Conservation (phyloP, 2,113 vertebrate species). For the Sigmodon hispidus region DNA sequence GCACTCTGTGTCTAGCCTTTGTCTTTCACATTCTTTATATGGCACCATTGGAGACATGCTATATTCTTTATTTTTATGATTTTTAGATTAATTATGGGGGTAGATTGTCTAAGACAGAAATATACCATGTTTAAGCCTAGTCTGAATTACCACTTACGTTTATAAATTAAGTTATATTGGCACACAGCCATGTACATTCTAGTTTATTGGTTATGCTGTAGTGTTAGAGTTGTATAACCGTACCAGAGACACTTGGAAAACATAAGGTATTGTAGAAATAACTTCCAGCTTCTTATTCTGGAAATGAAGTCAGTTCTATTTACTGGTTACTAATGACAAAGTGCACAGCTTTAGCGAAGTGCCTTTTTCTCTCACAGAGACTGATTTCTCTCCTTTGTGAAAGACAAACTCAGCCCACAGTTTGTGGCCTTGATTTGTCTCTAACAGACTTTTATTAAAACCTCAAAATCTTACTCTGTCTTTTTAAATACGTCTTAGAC, state of each 20-base stretch:
- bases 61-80: not conserved
- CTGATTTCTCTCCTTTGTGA: not conserved
- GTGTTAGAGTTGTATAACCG: not conserved
- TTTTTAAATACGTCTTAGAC: not conserved
- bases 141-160: not conserved
- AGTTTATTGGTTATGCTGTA: not conserved
- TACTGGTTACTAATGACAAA: not conserved
- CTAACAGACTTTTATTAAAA: not conserved
- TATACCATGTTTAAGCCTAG: not conserved
- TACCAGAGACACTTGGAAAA: not conserved
- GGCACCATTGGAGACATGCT: not conserved
- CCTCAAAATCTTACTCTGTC: not conserved
- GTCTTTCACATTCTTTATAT: not conserved
- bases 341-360: not conserved
- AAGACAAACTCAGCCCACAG: not conserved
- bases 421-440: not conserved
- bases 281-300: not conserved
- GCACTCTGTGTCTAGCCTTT: not conserved
- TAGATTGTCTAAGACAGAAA: not conserved
- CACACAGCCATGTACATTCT: not conserved
- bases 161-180: not conserved
- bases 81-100: not conserved
- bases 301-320: not conserved
- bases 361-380: not conserved
- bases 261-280: not conserved